Conservation (phyloP, 1,140 invertebrate species). For the Apis florea region DNA sequence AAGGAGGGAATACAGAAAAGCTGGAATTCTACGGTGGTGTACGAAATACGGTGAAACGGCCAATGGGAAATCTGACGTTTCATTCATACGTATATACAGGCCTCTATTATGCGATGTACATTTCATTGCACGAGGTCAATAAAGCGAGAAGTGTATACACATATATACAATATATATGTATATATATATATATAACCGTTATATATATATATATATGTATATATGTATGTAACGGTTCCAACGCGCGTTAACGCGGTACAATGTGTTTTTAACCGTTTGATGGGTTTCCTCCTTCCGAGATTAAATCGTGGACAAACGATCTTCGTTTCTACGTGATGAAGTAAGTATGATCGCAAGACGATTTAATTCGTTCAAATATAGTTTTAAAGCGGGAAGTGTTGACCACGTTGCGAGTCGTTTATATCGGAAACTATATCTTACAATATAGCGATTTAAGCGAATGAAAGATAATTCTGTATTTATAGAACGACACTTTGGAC, state of each 20-base stretch:
- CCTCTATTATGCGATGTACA: background rate
- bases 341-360: slow-evolving; percentile 11
- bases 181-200: background rate
- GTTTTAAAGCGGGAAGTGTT: background rate
- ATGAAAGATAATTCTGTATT: background rate
- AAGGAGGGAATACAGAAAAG: background rate
- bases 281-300: slow-evolving; percentile 10
- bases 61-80: background rate
- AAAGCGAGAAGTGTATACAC: background rate
- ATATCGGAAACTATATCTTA: background rate
- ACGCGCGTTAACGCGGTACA: background rate
- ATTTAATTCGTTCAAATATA: background rate
- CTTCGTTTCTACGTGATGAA: slow-evolving; percentile 19
- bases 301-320: background rate
- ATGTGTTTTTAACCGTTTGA: slow-evolving; percentile 19
- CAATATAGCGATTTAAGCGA: background rate
- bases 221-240: background rate
- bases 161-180: no score
- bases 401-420: background rate
- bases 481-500: slow-evolving; percentile 29
- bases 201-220: no score
- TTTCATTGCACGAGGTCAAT: background rate
- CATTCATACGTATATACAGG: background rate
- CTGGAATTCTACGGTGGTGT: background rate
- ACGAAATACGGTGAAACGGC: background rate